Conservation (phyloP, 2,113 vertebrate genomes). For the Mobula birostris region DNA sequence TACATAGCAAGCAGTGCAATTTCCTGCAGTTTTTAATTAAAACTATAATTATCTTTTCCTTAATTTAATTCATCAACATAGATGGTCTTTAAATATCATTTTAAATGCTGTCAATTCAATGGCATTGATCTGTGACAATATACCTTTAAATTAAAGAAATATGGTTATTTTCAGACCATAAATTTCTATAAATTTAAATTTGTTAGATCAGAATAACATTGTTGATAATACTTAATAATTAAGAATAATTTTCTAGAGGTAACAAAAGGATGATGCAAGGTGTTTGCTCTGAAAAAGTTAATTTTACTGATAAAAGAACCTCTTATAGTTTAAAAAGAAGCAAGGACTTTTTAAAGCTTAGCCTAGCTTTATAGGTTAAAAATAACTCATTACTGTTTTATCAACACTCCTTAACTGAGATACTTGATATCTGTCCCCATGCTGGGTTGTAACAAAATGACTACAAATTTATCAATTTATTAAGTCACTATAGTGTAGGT, state of each 20-base stretch:
- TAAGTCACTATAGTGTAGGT: not conserved
- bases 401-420: slow-evolving; percentile 6
- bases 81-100: not conserved
- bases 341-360: not conserved
- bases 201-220: not conserved
- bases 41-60: not conserved
- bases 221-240: not conserved
- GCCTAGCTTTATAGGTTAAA: not conserved
- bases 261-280: too few species aligned
- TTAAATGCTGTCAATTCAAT: not conserved
- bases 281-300: not conserved
- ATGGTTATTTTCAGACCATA: not conserved
- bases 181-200: not conserved
- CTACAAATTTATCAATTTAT: slow-evolving; percentile 31
- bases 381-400: not conserved
- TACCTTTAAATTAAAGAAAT: slow-evolving; percentile 12
- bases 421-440: slow-evolving; percentile 19
- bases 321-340: not conserved
- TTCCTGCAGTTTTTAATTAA: not conserved
- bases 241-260: not conserved
- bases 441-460: not conserved
- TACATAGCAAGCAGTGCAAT: not conserved
- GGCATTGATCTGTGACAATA: not conserved
- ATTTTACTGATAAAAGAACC: not conserved
- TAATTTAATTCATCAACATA: not conserved